These are phyloP conservation scores for Drosophila leontia DNA, from an alignment of 1,140 invertebrate species.

Conservation along the genomic window DNA sequence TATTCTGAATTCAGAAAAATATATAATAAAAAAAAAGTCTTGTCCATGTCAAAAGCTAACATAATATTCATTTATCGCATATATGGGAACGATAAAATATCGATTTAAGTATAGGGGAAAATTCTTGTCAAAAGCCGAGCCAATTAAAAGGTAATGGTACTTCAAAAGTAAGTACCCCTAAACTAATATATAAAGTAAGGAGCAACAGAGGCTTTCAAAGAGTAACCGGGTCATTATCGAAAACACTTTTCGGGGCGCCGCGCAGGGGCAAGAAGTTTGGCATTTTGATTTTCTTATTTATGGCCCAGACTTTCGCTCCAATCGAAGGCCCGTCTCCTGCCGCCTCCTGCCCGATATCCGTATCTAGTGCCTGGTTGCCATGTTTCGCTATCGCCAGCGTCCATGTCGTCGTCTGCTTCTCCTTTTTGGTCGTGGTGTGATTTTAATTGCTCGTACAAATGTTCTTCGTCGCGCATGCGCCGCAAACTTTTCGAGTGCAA, in stretches of 20 bases:
- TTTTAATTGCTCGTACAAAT: slow-evolving; percentile 81
- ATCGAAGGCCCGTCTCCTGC: slow-evolving; percentile 24
- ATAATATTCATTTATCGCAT: too few species aligned
- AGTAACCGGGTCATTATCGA: slow-evolving; percentile 50
- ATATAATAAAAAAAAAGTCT: background rate
- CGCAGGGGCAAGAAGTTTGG: slow-evolving; percentile 40
- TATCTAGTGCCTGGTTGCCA: slow-evolving; percentile 55
- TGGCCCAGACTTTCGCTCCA: slow-evolving; percentile 57
- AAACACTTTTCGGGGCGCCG: slow-evolving; percentile 37
- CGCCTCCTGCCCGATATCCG: slow-evolving; percentile 28
- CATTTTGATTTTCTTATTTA: slow-evolving; percentile 79
- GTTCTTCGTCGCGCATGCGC: slow-evolving; percentile 65
- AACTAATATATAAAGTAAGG: slow-evolving; percentile 5
- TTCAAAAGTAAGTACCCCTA: background rate
- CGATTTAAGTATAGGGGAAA: too few species aligned
- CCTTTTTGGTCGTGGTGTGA: slow-evolving; percentile 74
- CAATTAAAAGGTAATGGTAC: too few species aligned
- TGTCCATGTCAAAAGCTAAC: too few species aligned
- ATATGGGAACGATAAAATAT: too few species aligned
- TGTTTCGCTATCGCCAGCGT: slow-evolving; percentile 62
- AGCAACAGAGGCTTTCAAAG: slow-evolving; percentile 44
- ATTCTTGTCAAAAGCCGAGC: too few species aligned
- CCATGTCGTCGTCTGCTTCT: slow-evolving; percentile 61
- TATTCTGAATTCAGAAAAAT: too few species aligned
- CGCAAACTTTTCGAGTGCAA: slow-evolving; percentile 67